phyloP scores from a whole-genome alignment of 2,888 invertebrate species.

The Cantharis lateralis region DNA sequence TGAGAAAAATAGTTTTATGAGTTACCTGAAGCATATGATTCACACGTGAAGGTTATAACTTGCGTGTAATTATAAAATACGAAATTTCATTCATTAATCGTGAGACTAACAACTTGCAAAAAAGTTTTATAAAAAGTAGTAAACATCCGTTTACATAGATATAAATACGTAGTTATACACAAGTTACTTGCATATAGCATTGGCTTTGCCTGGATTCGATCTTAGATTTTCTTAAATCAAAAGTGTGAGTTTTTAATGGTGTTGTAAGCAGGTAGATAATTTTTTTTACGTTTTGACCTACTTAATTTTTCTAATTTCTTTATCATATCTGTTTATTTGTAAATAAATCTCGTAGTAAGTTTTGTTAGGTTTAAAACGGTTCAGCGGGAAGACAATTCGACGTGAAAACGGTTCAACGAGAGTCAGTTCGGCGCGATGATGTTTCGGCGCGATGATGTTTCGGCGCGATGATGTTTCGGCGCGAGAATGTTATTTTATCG shows the following conservation, averaged over 20 bases:
- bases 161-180: conserved; percentile 16
- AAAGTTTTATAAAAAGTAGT: background rate
- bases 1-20: conserved; percentile 16
- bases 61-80: conserved; percentile 20
- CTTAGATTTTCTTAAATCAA: background rate
- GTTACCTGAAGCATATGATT: conserved; percentile 9
- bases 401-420: too few species aligned
- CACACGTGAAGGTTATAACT: conserved; percentile 23
- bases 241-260: background rate
- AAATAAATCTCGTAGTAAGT: too few species aligned
- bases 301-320: too few species aligned
- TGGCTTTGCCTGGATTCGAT: background rate
- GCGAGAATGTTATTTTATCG: too few species aligned
- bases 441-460: too few species aligned
- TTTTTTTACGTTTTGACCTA: too few species aligned
- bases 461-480: too few species aligned
- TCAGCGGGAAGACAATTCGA: too few species aligned
- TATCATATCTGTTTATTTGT: too few species aligned
- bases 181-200: background rate
- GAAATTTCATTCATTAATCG: conserved; percentile 21
- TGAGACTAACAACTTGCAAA: background rate
- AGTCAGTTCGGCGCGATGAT: too few species aligned
- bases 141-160: background rate
- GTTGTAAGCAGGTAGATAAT: too few species aligned
- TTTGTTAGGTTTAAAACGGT: too few species aligned